Evolutionary conservation across 1,140 invertebrate genomes (phyloP), one percentile per base, ranked within the genome.

Genomic region (Drosophila pandora): DNA sequence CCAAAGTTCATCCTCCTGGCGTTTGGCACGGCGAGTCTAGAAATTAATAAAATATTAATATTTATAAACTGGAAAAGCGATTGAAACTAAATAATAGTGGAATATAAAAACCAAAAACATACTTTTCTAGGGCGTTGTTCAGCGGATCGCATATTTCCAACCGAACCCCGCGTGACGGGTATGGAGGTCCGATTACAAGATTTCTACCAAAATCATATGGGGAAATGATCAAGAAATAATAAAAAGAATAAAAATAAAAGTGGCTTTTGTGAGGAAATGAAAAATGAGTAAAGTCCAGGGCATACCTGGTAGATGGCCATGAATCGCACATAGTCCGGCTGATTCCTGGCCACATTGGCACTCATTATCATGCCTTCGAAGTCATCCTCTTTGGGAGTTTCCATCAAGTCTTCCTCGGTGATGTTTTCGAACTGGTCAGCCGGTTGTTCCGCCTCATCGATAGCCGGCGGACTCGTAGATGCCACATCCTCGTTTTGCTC

Each of bases 1-100:
- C 90, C 91, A 91, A 0, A 91, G 52, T 52, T 92, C 91, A 63
- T 91, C 75, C 32, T 91, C 91, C 70, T 92, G 80, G 2, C 84
- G 88, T 53, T 76, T 85, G 48, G 70, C 53, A 56, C 88, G 84
- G n/a, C 90, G 83, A 49, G 56, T 39, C 91, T 92, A 39, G 12
- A 17, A 0, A 10, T 41, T 8, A 10, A 3, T 8, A 17, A 1
- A 39, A 47, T 63, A 54, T 41, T 9, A 32, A 13, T 2, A 3
- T 4, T 8, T 13, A 2, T 1, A 7, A 12, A 34, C 45, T 7
- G 22, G 6, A 3, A 3, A 28, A 53, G 63, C 3, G 32, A 22
- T 57, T 30, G 6, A 30, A 28, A 2, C 13, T 25, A 30, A 49
- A 75, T 52, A 43, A 54, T 43, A 63, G 0, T 1, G 0, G 53